These are phyloP conservation scores for Drosophila quasianomalipes DNA, from an alignment of 2,888 invertebrate genomes.

Conservation along the genomic window DNA sequence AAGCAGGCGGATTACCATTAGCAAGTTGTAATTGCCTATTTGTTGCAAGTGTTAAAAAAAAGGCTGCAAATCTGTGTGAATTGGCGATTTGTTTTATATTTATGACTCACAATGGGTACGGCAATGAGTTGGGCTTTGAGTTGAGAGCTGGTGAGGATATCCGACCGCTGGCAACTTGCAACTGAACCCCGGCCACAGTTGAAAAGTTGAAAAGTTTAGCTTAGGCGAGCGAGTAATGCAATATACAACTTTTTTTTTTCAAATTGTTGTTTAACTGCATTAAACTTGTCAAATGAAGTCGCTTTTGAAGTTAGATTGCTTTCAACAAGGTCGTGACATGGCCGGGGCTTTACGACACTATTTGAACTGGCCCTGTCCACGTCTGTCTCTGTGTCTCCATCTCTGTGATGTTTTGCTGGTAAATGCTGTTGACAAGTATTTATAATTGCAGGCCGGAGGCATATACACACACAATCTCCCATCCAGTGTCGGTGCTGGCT, in stretches of 20 bases:
- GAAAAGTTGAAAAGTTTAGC: conserved; percentile 55
- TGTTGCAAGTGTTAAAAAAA: conserved; percentile 4
- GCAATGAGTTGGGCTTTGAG: conserved; percentile 8
- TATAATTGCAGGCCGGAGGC: conserved; percentile 58
- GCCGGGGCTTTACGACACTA: conserved; percentile 19
- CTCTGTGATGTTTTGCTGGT: conserved; percentile 57
- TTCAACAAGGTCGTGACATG: conserved; percentile 42
- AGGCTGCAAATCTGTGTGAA: conserved; percentile 6
- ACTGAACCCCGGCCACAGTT: conserved; percentile 33
- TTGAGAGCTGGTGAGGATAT: conserved; percentile 8
- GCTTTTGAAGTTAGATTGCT: conserved; percentile 73
- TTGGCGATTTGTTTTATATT: conserved; percentile 40
- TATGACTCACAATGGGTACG: conserved; percentile 48
- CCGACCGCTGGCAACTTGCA: conserved; percentile 20
- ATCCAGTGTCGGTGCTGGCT: conserved; percentile 15
- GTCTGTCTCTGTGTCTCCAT: background rate
- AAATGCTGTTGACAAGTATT: conserved; percentile 55
- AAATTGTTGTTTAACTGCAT: conserved; percentile 73
- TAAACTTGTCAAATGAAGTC: conserved; percentile 79
- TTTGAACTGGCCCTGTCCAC: conserved; percentile 16
- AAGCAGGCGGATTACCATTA: background rate
- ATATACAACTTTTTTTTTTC: conserved; percentile 59
- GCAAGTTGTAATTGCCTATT: conserved; percentile 15
- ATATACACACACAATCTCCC: conserved; percentile 37
- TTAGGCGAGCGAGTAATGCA: conserved; percentile 50